Evolutionary conservation across 2,888 invertebrate genomes (phyloP).

Genomic region (Thereva nobilitata): DNA sequence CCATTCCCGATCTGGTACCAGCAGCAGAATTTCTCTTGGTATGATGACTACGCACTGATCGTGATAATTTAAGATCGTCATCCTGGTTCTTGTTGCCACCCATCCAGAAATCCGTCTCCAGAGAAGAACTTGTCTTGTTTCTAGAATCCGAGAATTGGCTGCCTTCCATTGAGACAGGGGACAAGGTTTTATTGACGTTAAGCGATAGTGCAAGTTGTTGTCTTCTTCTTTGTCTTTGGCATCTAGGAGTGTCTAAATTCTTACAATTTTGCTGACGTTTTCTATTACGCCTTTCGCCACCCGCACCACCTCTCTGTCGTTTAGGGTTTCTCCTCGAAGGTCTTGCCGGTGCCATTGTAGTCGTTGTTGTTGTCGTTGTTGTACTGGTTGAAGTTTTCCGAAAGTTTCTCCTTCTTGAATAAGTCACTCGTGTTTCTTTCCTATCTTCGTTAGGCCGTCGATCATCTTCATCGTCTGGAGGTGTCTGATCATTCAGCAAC

Average conservation of each 20-base stretch:
- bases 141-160: background rate
- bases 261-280: conserved; percentile 52
- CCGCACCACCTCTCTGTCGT: conserved; percentile 36
- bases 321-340: conserved; percentile 37
- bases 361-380: conserved; percentile 34
- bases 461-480: conserved; percentile 45
- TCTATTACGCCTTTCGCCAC: conserved; percentile 42
- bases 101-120: conserved; percentile 10
- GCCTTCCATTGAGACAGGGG: conserved; percentile 1
- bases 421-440: conserved; percentile 35
- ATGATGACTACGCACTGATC: conserved; percentile 51
- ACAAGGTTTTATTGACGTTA: conserved; percentile 27
- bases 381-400: conserved; percentile 34
- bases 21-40: conserved; percentile 49
- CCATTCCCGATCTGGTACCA: conserved; percentile 11
- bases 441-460: conserved; percentile 39
- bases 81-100: conserved; percentile 2
- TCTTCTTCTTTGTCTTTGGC: conserved; percentile 52
- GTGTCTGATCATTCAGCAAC: conserved; percentile 53
- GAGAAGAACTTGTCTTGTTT: conserved; percentile 2
- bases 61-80: conserved; percentile 48
- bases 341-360: conserved; percentile 42
- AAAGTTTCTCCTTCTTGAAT: conserved; percentile 40
- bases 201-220: conserved; percentile 50
- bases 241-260: conserved; percentile 54